Evolutionary conservation across 2,888 invertebrate genomes (phyloP).

Genomic region (Callyntrura sp.): DNA sequence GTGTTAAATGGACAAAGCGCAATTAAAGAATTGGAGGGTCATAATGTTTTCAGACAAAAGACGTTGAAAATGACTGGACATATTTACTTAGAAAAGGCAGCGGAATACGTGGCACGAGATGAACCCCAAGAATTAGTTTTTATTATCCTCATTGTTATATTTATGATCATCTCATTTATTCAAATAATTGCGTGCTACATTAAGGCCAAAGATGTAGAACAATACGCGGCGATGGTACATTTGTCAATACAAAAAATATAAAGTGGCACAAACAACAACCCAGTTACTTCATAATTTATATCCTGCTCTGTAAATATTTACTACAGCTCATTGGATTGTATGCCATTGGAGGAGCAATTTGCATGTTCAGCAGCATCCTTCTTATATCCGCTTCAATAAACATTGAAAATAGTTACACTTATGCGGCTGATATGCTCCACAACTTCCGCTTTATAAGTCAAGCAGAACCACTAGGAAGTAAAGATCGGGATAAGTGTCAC

Average conservation of each 20-base stretch:
- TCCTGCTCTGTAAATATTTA: background rate
- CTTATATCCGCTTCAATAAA: slow-evolving; percentile 7
- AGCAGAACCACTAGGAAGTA: background rate
- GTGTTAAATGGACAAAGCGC: slow-evolving; percentile 1
- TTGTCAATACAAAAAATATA: background rate
- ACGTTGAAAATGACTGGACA: slow-evolving; percentile 43
- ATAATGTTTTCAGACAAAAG: slow-evolving; percentile 20
- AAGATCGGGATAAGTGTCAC: background rate
- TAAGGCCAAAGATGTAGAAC: slow-evolving; percentile 33
- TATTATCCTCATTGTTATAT: slow-evolving; percentile 1
- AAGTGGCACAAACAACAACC: background rate
- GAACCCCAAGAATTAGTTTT: slow-evolving; percentile 51
- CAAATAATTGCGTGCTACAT: slow-evolving; percentile 48
- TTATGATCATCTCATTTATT: slow-evolving; percentile 17
- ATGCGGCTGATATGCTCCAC: slow-evolving; percentile 61
- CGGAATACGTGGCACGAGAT: slow-evolving; percentile 29
- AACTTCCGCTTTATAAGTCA: slow-evolving; percentile 29
- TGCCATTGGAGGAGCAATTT: slow-evolving; percentile 32
- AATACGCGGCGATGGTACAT: slow-evolving; percentile 39
- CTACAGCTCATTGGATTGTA: slow-evolving; percentile 49
- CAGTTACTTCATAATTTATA: background rate
- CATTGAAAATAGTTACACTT: slow-evolving; percentile 65
- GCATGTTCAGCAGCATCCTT: slow-evolving; percentile 45
- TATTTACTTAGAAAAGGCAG: slow-evolving; percentile 31
- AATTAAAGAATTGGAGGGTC: background rate